A percentile compares a stretch with the other conserved stretches of the same genome.
phyloP scores from a whole-genome alignment of 2,113 vertebrate species.

The Psammodynastes pulverulentus region DNA sequence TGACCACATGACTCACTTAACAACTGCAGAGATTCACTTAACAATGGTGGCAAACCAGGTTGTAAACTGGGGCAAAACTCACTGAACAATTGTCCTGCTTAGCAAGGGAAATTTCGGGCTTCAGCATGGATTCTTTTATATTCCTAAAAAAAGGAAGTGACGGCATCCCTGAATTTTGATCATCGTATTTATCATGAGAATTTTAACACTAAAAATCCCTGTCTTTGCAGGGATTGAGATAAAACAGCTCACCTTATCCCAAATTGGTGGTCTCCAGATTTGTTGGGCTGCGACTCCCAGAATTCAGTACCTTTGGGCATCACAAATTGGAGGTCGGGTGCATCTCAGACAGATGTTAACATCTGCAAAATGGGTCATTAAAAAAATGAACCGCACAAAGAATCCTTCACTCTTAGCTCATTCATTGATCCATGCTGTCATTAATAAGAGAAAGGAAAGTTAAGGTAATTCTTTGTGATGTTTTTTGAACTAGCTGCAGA shows the following conservation, averaged over 20 bases:
- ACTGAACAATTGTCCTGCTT: too few species aligned
- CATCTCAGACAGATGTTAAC: background rate
- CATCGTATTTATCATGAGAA: background rate
- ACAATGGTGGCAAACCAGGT: too few species aligned
- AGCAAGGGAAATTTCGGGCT: background rate
- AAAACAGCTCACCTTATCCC: background rate
- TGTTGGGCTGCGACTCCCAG: background rate
- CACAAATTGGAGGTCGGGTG: background rate
- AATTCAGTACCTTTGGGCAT: background rate
- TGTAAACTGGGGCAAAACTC: too few species aligned
- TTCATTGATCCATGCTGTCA: background rate
- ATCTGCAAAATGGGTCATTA: background rate
- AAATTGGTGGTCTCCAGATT: background rate
- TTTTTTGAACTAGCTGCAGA: background rate
- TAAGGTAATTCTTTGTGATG: background rate
- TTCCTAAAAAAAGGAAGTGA: background rate
- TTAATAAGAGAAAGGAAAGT: background rate
- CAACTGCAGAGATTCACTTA: too few species aligned
- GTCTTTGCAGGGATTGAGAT: background rate
- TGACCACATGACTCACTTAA: too few species aligned
- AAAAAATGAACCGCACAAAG: background rate
- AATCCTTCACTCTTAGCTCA: background rate
- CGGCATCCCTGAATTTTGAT: background rate
- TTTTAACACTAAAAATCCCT: background rate
- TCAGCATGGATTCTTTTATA: background rate